phyloP scores from a whole-genome alignment of 2,797 vertebrate species.

The Gallinago stenura region DNA sequence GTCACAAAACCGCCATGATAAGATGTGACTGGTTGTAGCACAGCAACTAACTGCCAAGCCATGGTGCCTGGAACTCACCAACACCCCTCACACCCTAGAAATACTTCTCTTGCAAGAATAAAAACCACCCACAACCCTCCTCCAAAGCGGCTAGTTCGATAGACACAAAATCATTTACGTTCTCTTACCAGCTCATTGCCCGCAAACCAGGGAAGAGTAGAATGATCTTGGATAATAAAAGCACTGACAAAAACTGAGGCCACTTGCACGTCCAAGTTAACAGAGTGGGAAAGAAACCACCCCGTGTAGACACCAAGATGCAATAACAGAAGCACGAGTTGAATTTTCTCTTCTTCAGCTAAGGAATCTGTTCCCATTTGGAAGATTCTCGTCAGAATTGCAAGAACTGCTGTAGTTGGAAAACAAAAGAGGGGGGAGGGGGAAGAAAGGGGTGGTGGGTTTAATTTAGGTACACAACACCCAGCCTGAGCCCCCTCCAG shows the following conservation, averaged over 20 bases:
- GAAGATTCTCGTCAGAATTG: background rate
- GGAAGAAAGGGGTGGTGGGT: background rate
- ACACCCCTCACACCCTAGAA: background rate
- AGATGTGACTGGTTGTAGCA: background rate
- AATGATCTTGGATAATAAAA: background rate
- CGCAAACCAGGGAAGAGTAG: background rate
- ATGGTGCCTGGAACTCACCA: background rate
- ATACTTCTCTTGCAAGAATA: background rate
- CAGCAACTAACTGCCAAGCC: background rate
- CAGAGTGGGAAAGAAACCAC: background rate
- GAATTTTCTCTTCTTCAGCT: background rate
- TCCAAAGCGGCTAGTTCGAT: background rate
- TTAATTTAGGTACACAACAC: background rate
- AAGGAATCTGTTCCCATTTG: background rate
- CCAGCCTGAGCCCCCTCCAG: background rate
- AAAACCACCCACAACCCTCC: background rate
- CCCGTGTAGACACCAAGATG: background rate
- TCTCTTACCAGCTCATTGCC: background rate
- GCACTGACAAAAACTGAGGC: background rate
- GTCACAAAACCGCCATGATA: background rate
- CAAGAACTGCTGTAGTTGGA: background rate
- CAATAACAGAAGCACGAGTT: background rate
- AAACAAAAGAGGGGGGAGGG: background rate
- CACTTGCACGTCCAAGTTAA: background rate
- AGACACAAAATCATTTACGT: background rate